A percentile compares a stretch with the other conserved stretches of the same genome.
These are phyloP conservation scores for Myrmophylax atrothorax DNA, from an alignment of 2,113 vertebrate genomes.

Conservation along the genomic window DNA sequence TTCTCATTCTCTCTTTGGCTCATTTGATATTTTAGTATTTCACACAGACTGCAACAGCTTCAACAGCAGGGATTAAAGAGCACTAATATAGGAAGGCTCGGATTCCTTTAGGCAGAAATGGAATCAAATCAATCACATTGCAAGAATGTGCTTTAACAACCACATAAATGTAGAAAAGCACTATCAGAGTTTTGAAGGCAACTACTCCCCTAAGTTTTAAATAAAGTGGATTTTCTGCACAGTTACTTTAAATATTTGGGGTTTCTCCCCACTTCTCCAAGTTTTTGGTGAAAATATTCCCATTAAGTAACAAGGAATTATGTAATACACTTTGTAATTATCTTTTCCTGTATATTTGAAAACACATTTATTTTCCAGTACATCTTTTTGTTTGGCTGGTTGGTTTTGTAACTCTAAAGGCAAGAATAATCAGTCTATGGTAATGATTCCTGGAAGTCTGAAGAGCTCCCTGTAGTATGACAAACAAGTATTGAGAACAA, in stretches of 20 bases:
- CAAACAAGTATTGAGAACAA: not conserved
- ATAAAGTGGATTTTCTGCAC: not conserved
- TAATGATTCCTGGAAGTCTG: not conserved
- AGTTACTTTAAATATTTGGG: not conserved
- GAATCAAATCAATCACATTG: not conserved
- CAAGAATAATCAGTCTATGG: not conserved
- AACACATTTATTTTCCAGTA: not conserved
- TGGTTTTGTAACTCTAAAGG: not conserved
- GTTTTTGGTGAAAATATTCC: not conserved
- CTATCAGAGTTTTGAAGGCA: not conserved
- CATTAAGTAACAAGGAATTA: not conserved
- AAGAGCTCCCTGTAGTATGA: not conserved
- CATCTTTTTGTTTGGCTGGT: not conserved
- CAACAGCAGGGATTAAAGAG: not conserved
- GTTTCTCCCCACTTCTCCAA: accelerated
- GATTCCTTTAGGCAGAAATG: not conserved
- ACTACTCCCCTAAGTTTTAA: not conserved
- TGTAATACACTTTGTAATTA: not conserved
- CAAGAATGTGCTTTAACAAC: not conserved
- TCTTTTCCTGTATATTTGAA: not conserved
- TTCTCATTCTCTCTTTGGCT: not conserved
- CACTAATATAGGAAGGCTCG: not conserved
- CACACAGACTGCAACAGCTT: not conserved
- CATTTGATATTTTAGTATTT: not conserved
- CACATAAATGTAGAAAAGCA: not conserved